Conservation (phyloP, 2,888 invertebrate genomes). For the Chrysopilus asiliformis region DNA sequence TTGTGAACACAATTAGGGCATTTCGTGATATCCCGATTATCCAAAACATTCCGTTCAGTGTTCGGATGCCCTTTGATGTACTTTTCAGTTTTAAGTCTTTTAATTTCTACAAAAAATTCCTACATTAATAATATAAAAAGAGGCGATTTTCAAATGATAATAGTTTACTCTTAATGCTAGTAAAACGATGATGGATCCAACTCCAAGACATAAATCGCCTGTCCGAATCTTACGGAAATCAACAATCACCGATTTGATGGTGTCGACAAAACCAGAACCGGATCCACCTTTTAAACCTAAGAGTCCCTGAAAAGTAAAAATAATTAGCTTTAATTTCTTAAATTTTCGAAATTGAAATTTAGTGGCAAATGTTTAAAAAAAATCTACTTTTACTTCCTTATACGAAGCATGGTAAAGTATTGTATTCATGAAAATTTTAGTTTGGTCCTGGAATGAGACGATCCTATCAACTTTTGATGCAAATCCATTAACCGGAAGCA, state of each 20-base stretch:
- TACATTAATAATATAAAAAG: slow-evolving; percentile 13
- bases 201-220: slow-evolving; percentile 58
- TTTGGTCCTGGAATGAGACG: too few species aligned
- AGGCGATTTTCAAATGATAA: slow-evolving; percentile 1
- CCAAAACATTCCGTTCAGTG: slow-evolving; percentile 52
- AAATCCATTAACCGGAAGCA: too few species aligned
- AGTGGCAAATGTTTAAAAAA: too few species aligned
- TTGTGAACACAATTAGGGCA: slow-evolving; percentile 59
- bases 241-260: slow-evolving; percentile 51
- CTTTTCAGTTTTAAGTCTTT: slow-evolving; percentile 46
- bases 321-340: too few species aligned
- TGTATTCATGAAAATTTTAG: too few species aligned
- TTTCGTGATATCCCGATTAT: slow-evolving; percentile 69
- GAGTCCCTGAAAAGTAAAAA: slow-evolving; percentile 35
- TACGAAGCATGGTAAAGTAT: too few species aligned
- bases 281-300: slow-evolving; percentile 61
- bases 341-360: too few species aligned
- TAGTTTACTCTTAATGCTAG: slow-evolving; percentile 56
- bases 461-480: too few species aligned
- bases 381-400: too few species aligned
- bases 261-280: slow-evolving; percentile 57
- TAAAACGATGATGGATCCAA: slow-evolving; percentile 57
- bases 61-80: slow-evolving; percentile 33
- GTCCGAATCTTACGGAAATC: slow-evolving; percentile 54
- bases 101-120: slow-evolving; percentile 50